Evolutionary conservation across 2,888 invertebrate species (phyloP).

Genomic region (Sericinus montela): DNA sequence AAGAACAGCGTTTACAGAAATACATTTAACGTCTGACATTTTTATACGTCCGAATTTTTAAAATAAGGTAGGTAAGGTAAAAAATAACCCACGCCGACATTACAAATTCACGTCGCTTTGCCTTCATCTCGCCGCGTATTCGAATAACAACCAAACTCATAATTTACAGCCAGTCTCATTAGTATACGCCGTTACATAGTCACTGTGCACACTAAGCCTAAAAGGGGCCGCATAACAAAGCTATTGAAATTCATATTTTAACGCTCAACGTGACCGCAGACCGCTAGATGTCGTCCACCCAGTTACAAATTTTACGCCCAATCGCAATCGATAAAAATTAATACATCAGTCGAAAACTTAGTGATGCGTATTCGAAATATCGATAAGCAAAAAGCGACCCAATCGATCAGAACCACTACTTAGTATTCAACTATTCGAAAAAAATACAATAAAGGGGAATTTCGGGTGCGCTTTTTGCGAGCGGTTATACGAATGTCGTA

Average conservation of each 20-base stretch:
- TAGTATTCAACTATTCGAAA: slow-evolving; percentile 44
- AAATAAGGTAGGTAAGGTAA: slow-evolving; percentile 30
- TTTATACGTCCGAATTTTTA: slow-evolving; percentile 30
- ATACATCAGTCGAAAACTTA: slow-evolving; percentile 54
- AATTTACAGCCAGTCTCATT: slow-evolving; percentile 64
- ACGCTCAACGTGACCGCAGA: slow-evolving; percentile 64
- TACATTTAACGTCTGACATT: slow-evolving; percentile 27
- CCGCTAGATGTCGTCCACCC: slow-evolving; percentile 53
- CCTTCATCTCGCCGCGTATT: slow-evolving; percentile 68
- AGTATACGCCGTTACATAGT: slow-evolving; percentile 61
- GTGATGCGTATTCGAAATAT: slow-evolving; percentile 26
- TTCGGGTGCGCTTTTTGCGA: slow-evolving; percentile 59
- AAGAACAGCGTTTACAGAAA: slow-evolving; percentile 1
- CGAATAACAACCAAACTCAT: slow-evolving; percentile 57
- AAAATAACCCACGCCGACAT: slow-evolving; percentile 51
- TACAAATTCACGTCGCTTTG: slow-evolving; percentile 58
- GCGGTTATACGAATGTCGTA: slow-evolving; percentile 66
- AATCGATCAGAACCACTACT: slow-evolving; percentile 34
- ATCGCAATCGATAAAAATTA: slow-evolving; percentile 71
- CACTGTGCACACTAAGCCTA: slow-evolving; percentile 37
- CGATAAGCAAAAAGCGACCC: slow-evolving; percentile 53
- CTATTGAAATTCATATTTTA: slow-evolving; percentile 70
- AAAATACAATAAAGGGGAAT: slow-evolving; percentile 54
- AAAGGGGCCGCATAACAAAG: slow-evolving; percentile 56
- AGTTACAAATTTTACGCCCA: slow-evolving; percentile 71